These are phyloP conservation scores for Gallinago stenura DNA, from an alignment of 2,797 vertebrate species.

Conservation along the genomic window DNA sequence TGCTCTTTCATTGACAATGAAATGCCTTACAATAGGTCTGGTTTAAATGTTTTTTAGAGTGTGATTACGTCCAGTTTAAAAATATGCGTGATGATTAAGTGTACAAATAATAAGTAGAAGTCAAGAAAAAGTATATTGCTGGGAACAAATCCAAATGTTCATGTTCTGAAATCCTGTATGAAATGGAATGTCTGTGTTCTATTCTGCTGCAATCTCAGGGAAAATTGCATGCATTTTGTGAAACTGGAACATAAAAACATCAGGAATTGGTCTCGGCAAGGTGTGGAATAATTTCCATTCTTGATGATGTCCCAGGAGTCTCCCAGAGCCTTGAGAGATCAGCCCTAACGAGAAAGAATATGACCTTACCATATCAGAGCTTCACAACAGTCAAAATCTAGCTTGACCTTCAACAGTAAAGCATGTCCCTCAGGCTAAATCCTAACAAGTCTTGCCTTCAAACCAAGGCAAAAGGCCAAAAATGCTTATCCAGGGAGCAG, in stretches of 20 bases:
- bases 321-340: conserved; percentile 20
- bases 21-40: not conserved
- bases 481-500: conserved; percentile 58
- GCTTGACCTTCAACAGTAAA: conserved; percentile 63
- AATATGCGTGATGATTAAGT: not conserved
- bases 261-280: conserved; percentile 12
- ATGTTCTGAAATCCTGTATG: not conserved
- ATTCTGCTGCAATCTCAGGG: not conserved
- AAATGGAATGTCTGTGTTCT: not conserved
- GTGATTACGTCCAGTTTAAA: not conserved
- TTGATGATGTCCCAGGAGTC: not conserved
- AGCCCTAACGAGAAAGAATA: conserved; percentile 30
- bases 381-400: conserved; percentile 58
- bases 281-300: conserved; percentile 46
- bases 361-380: conserved; percentile 48
- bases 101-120: not conserved
- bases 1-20: not conserved
- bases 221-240: not conserved
- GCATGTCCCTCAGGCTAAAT: conserved; percentile 57
- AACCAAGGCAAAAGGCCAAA: conserved; percentile 69
- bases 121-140: not conserved
- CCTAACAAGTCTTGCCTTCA: conserved; percentile 63
- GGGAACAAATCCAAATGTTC: conserved; percentile 17
- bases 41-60: not conserved
- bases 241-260: not conserved